Conservation (phyloP, 2,888 invertebrate genomes). For the Melieria omissa region DNA sequence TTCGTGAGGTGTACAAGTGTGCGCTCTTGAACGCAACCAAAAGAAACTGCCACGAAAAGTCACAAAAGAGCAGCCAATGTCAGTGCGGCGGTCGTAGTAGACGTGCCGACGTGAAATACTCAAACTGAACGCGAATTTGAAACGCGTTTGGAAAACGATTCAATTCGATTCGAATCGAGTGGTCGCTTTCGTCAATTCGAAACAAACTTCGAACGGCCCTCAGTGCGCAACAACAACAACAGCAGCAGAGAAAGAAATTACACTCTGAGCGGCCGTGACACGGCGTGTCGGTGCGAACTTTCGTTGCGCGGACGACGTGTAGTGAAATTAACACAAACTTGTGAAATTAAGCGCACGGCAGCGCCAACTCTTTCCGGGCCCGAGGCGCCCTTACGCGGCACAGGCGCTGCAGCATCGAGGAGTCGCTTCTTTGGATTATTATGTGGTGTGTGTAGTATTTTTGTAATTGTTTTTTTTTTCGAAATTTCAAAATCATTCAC, state of each 20-base stretch:
- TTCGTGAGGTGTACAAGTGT: constrained; percentile 46
- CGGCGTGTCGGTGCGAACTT: no score
- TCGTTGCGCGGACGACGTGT: background rate
- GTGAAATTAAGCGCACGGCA: constrained; percentile 14
- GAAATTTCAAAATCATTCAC: background rate
- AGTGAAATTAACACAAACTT: constrained; percentile 24
- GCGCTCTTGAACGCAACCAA: constrained; percentile 16
- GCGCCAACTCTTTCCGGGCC: background rate
- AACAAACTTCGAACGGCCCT: no score
- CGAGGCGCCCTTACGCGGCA: constrained; percentile 2
- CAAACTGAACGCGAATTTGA: no score
- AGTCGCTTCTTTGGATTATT: constrained; percentile 49
- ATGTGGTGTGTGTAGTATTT: constrained; percentile 57
- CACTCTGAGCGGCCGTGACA: background rate
- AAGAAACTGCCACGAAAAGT: no score
- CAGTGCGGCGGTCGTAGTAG: no score
- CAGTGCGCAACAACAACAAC: no score
- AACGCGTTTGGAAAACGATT: no score
- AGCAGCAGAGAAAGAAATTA: background rate
- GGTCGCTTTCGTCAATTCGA: no score
- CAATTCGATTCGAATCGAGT: no score
- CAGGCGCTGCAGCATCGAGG: background rate
- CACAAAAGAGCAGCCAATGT: no score
- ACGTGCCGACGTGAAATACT: no score
- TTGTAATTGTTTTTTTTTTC: constrained; percentile 10